Evolutionary conservation across 2,888 invertebrate species (phyloP), one percentile per base, ranked within the genome.

Genomic region (Trissoscelio sp.): DNA sequence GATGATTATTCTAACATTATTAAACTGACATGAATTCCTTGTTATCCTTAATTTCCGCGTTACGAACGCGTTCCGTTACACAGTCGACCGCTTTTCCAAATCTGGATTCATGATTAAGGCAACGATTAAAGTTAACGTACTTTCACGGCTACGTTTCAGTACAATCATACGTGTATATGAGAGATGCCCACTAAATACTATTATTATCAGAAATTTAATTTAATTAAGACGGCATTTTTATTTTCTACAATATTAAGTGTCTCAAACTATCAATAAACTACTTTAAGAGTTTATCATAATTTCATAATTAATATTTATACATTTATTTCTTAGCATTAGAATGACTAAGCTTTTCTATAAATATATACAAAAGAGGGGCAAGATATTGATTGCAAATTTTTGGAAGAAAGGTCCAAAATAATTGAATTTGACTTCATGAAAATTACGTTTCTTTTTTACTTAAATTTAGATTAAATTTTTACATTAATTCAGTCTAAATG

Each of bases 61-160:
- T 81, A 75, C 75, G 67, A 72, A 58, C 66, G 80, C 75, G 75
- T 80, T 80, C 80, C 80, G 80, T 80, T 80, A 80, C 75, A 64
- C 80, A 80, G 80, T 46, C 74, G 80, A 74, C 80, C 80, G 80
- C 80, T 64, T 80, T 80, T 80, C 80, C 80, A 74, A 80, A 80
- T 70, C 70, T 80, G 70, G 74, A 60, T 67, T 78, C 78, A 51
- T 53, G 78, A 78, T 78, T 78, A 78, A 70, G 14, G 57, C 55
- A 70, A 39, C 48, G 55, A 78, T 78, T 78, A 70, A 70, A 39
- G 57, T 48, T 57, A 44, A 78, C 55, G 70, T 70, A 78, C 70
- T 70, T 64, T 70, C 70, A 70, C 70, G 24, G 55, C 55, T 64
- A 14, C 6, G 48, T 72, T 72, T 70, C 69, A 70, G 42, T 12